phyloP scores from a whole-genome alignment of 2,113 vertebrate species.

The Notothenia coriiceps region DNA sequence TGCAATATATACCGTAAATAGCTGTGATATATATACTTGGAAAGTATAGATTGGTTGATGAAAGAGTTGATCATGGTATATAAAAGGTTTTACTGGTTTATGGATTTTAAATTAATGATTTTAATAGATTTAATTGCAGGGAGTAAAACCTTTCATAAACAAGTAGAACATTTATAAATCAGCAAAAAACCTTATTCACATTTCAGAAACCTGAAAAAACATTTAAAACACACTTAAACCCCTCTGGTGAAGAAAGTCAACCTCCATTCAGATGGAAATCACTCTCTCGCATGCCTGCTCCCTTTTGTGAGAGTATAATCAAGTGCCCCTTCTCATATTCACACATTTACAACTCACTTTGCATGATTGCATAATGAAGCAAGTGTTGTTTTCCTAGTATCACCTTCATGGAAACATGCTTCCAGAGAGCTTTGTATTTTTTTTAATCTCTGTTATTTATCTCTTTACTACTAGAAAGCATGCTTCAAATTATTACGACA shows the following conservation, averaged over 20 bases:
- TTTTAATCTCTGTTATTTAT: background rate
- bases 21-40: too few species aligned
- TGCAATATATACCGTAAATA: too few species aligned
- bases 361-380: conserved; percentile 43
- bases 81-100: too few species aligned
- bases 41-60: too few species aligned
- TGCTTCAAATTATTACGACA: background rate
- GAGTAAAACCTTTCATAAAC: too few species aligned
- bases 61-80: too few species aligned
- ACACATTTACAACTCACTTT: conserved; percentile 45
- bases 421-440: background rate
- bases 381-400: conserved; percentile 20
- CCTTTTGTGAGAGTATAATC: conserved; percentile 39
- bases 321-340: conserved; percentile 4
- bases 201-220: too few species aligned
- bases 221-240: too few species aligned
- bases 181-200: too few species aligned
- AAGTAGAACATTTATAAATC: too few species aligned
- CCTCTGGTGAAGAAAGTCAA: background rate
- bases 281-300: background rate
- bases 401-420: background rate
- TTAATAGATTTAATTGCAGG: too few species aligned
- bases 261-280: conserved; percentile 50
- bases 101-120: too few species aligned
- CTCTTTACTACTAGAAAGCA: background rate